Evolutionary conservation across 2,888 invertebrate species (phyloP).

Genomic region (Bombylius major): DNA sequence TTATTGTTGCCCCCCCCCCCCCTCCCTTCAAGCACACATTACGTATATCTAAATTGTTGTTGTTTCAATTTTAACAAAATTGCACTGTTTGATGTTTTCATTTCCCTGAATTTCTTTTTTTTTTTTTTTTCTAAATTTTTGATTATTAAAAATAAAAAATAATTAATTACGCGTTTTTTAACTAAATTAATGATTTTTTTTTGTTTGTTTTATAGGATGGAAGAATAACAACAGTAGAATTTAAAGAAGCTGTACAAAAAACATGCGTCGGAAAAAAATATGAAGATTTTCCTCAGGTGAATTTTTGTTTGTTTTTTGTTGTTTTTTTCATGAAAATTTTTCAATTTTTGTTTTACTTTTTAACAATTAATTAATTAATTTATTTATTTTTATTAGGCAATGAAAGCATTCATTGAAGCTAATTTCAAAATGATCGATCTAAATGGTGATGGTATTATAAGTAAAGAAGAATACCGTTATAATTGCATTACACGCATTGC

Average conservation of each 20-base stretch:
- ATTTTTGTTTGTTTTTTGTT: neutral
- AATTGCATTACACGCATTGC: conserved; percentile 72
- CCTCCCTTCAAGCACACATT: too few relatives aligned
- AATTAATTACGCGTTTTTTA: neutral
- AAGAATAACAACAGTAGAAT: conserved; percentile 66
- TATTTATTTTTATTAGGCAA: conserved; percentile 39
- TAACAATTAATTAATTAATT: neutral
- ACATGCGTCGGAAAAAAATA: conserved; percentile 66
- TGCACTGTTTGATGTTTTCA: too few relatives aligned
- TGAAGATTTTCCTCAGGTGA: conserved; percentile 60
- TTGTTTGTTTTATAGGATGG: conserved; percentile 51
- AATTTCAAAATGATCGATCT: conserved; percentile 72
- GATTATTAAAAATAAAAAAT: neutral
- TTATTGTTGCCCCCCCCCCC: too few relatives aligned
- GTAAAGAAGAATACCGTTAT: conserved; percentile 67
- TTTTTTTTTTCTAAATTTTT: too few relatives aligned
- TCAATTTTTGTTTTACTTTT: neutral
- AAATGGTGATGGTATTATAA: conserved; percentile 67
- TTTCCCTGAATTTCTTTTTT: too few relatives aligned
- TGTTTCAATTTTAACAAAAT: too few relatives aligned
- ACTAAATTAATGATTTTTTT: too few relatives aligned
- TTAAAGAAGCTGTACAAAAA: conserved; percentile 67
- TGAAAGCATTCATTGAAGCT: conserved; percentile 75
- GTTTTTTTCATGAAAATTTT: neutral
- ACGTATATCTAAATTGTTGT: too few relatives aligned